Evolutionary conservation across 2,797 vertebrate species (phyloP).

Genomic region (Hyperoplus lanceolatus): DNA sequence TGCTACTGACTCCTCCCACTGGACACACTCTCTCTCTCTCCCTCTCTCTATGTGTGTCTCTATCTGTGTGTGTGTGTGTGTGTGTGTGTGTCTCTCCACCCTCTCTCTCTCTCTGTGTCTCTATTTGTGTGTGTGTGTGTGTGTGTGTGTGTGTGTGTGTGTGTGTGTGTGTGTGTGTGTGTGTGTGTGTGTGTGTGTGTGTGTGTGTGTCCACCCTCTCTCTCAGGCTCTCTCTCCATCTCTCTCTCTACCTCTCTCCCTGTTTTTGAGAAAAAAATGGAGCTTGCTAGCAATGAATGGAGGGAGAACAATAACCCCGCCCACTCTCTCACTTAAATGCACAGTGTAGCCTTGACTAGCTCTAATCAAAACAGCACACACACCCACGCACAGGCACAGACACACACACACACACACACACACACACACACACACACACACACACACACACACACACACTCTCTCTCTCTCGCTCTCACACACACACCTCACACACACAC

Average conservation of each 20-base stretch:
- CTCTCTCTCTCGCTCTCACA: neutral
- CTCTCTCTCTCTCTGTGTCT: too few species aligned
- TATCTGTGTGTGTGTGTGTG: neutral
- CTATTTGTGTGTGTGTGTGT: too few species aligned
- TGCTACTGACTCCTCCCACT: constrained; percentile 64
- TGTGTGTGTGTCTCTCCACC: too few species aligned
- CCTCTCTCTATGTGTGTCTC: neutral
- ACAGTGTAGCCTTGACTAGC: constrained; percentile 23
- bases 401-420: constrained; percentile 30
- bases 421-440: constrained; percentile 22
- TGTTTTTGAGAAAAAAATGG: constrained; percentile 31
- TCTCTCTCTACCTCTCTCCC: constrained; percentile 8
- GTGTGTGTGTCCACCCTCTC: too few species aligned
- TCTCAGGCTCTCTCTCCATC: neutral
- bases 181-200: too few species aligned
- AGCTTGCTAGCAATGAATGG: constrained; percentile 71
- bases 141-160: too few species aligned
- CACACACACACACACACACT: constrained; percentile 14
- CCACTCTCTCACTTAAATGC: constrained; percentile 20
- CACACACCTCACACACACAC: constrained; percentile 24
- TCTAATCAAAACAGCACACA: constrained; percentile 62
- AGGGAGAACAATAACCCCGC: constrained; percentile 44
- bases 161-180: neutral
- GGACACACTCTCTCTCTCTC: constrained; percentile 37
- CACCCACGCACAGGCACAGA: constrained; percentile 24